A percentile compares a stretch with the other conserved stretches of the same genome.
These are phyloP conservation scores for Amblyopsis rosae DNA, from an alignment of 2,113 vertebrate species.

Conservation along the genomic window DNA sequence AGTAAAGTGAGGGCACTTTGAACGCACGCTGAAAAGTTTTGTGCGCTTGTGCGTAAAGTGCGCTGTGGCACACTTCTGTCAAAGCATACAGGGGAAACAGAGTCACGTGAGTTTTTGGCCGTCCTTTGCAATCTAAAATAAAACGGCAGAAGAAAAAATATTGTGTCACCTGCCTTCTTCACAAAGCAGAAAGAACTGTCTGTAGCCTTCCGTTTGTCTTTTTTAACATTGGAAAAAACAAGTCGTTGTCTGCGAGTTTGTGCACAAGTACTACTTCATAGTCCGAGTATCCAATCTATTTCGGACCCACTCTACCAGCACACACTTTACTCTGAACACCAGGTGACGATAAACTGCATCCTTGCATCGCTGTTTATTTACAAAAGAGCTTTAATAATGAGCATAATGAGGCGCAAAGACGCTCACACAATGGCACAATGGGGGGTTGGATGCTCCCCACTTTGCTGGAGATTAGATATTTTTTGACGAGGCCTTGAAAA, in stretches of 20 bases:
- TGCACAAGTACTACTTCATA: neutral
- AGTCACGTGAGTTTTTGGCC: neutral
- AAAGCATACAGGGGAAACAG: neutral
- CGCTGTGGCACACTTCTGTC: slow-evolving; percentile 24
- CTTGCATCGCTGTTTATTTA: slow-evolving; percentile 70
- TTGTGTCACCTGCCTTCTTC: neutral
- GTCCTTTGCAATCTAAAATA: neutral
- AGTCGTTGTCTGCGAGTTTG: no score
- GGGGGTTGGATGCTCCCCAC: slow-evolving; percentile 58
- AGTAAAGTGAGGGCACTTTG: no score
- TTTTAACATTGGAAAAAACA: no score
- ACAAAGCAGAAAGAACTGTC: neutral
- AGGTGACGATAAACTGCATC: slow-evolving; percentile 64
- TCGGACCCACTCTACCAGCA: slow-evolving; percentile 18
- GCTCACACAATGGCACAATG: slow-evolving; percentile 68
- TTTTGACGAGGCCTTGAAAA: slow-evolving; percentile 70
- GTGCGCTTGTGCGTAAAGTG: neutral
- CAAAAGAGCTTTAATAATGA: slow-evolving; percentile 68
- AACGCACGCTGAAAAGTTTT: neutral
- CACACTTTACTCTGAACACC: slow-evolving; percentile 37
- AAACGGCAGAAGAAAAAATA: neutral
- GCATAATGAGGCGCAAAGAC: slow-evolving; percentile 77
- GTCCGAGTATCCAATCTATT: slow-evolving; percentile 37
- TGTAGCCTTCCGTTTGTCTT: no score
- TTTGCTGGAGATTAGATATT: slow-evolving; percentile 60